Evolutionary conservation across 1,140 invertebrate genomes (phyloP).

Genomic region (Eriosoma lanigerum): DNA sequence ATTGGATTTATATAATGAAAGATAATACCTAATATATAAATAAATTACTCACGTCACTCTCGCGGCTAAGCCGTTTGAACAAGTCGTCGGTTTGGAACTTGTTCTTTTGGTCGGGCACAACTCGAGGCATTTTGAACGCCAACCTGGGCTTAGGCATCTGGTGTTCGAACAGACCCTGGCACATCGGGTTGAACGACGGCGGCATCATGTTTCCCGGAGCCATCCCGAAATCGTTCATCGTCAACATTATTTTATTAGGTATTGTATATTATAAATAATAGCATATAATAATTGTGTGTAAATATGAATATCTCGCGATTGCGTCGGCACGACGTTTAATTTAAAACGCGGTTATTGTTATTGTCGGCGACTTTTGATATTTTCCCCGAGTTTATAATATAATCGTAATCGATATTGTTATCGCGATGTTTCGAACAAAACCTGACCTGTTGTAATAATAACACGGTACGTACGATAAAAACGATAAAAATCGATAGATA

Average conservation of each 20-base stretch:
- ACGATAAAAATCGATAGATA: too few species aligned
- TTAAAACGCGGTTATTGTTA: too few species aligned
- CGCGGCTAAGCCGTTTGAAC: slow-evolving; percentile 86
- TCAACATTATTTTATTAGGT: slow-evolving; percentile 3
- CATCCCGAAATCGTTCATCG: slow-evolving; percentile 53
- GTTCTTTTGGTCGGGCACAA: slow-evolving; percentile 91
- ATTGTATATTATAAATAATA: not conserved
- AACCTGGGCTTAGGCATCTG: slow-evolving; percentile 73
- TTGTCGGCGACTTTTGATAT: too few species aligned
- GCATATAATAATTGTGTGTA: not conserved
- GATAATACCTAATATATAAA: too few species aligned
- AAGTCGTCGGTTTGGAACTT: slow-evolving; percentile 96
- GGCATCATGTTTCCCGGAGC: slow-evolving; percentile 71
- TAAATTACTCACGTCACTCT: slow-evolving; percentile 88
- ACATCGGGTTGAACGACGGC: slow-evolving; percentile 70
- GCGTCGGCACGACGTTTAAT: not conserved
- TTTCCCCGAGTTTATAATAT: too few species aligned
- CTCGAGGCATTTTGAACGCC: slow-evolving; percentile 92
- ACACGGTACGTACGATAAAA: not conserved
- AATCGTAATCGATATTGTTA: not conserved
- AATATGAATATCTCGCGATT: not conserved
- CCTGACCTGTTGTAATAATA: not conserved
- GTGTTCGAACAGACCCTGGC: slow-evolving; percentile 73
- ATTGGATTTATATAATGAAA: too few species aligned
- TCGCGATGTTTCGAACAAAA: not conserved